Percentiles rank a stretch among this genome's conserved stretches.
phyloP scores from a whole-genome alignment of 2,113 vertebrate species.

The Herpailurus yagouaroundi region DNA sequence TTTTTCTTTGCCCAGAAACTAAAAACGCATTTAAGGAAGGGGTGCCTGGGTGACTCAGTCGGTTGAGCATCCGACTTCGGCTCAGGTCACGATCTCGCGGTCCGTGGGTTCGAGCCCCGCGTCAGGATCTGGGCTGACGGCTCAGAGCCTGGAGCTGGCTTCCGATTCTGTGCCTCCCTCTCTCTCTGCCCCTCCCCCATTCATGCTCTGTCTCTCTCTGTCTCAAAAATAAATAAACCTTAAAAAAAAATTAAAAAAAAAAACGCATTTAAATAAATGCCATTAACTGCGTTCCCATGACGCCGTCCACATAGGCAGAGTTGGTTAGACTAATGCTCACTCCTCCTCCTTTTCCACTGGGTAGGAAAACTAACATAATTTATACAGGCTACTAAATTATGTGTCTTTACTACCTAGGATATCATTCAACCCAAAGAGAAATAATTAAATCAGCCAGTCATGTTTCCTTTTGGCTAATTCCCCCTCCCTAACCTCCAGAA shows the following conservation, averaged over 20 bases:
- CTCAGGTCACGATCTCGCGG: too few species aligned
- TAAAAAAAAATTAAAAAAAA: background rate
- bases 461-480: conserved; percentile 53
- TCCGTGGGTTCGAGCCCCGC: too few species aligned
- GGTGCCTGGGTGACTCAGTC: too few species aligned
- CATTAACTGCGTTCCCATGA: background rate
- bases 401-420: conserved; percentile 23
- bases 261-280: background rate
- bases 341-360: background rate
- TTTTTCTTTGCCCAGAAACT: conserved; percentile 22
- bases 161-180: too few species aligned
- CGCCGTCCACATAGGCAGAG: background rate
- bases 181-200: too few species aligned
- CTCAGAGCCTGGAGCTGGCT: too few species aligned
- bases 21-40: background rate
- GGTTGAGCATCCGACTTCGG: too few species aligned
- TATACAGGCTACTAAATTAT: background rate
- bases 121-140: too few species aligned
- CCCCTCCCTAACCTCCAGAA: background rate
- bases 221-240: too few species aligned
- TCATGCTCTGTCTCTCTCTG: too few species aligned
- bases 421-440: conserved; percentile 53
- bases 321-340: background rate
- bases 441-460: conserved; percentile 45
- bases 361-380: conserved; percentile 49